Evolutionary conservation across 1,140 invertebrate species (phyloP).

Genomic region (Ridgeia piscesae): DNA sequence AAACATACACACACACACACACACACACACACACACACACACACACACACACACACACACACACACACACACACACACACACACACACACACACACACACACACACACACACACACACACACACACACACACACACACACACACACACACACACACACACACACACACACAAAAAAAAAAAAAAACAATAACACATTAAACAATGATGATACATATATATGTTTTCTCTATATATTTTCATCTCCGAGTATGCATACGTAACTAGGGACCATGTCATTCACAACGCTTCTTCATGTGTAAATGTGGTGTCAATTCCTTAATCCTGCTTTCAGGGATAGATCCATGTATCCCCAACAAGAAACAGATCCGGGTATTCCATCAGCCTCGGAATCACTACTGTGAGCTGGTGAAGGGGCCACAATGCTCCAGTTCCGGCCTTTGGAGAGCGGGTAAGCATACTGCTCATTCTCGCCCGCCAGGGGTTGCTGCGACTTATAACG

Average conservation of each 20-base stretch:
- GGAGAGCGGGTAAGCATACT: slow-evolving; percentile 30
- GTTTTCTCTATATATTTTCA: too few species aligned
- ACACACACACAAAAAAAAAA: neutral
- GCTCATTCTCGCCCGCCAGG: too few species aligned
- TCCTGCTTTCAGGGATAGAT: slow-evolving; percentile 26
- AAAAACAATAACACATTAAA: too few species aligned
- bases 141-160: neutral
- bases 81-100: neutral
- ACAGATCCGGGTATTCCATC: slow-evolving; percentile 32
- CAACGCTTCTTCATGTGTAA: neutral
- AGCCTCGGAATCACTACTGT: slow-evolving; percentile 23
- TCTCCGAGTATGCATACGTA: too few species aligned
- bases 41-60: slow-evolving; percentile 6
- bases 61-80: slow-evolving; percentile 9
- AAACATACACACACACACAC: neutral
- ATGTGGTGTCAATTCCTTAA: neutral
- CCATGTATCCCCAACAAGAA: slow-evolving; percentile 33
- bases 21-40: neutral
- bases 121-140: neutral
- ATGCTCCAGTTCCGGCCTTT: slow-evolving; percentile 31
- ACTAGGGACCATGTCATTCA: too few species aligned
- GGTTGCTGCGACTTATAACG: too few species aligned
- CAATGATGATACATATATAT: too few species aligned
- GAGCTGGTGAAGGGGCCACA: slow-evolving; percentile 30
- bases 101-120: slow-evolving; percentile 12